Evolutionary conservation across 2,797 vertebrate species (phyloP), one percentile per base, ranked within the genome.

Genomic region (Pipistrellus kuhlii): DNA sequence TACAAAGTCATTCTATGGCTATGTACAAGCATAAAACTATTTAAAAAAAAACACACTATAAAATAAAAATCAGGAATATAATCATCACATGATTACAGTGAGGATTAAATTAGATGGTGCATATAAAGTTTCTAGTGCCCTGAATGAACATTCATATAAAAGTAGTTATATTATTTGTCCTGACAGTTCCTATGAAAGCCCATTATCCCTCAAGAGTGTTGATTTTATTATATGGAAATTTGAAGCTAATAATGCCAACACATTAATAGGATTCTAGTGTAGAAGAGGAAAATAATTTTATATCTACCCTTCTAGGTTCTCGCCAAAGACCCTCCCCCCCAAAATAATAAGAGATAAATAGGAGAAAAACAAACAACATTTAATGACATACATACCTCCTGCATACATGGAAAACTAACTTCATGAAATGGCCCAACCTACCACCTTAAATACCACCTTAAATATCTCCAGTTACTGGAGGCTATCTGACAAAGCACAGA

Each of bases 161-260:
- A 94, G 32, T 46, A 72, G 53, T 62, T 89, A 15, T 8, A 41
- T 72, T 82, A 46, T 78, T 86, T 88, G 51, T 64, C 59, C 32
- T 57, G 1, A 62, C 21, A 41, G 10, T 78, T 85, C 48, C 27
- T 64, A 41, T 27, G 18, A 25, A 92, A 96, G n/a, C 9, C 51
- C 53, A 23, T 44, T 53, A n/a, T 38, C 8, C 5, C 46, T 38
- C 38, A 73, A 32, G 11, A 89, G 20, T 59, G 32, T 35, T 90
- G 62, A 77, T 76, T 88, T 88, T 90, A 69, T 68, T 75, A 78
- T 71, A n/a, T 84, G 38, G 25, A 90, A 84, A 94, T 21, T 44
- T 12, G 10, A 90, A 82, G 15, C 41, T 21, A 55, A 25, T 78
- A 44, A 88, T 69, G 78, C 20, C 44, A 55, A 64, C 44, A 41